Conservation (phyloP, 1,140 invertebrate genomes). For the Gerris buenoi region DNA sequence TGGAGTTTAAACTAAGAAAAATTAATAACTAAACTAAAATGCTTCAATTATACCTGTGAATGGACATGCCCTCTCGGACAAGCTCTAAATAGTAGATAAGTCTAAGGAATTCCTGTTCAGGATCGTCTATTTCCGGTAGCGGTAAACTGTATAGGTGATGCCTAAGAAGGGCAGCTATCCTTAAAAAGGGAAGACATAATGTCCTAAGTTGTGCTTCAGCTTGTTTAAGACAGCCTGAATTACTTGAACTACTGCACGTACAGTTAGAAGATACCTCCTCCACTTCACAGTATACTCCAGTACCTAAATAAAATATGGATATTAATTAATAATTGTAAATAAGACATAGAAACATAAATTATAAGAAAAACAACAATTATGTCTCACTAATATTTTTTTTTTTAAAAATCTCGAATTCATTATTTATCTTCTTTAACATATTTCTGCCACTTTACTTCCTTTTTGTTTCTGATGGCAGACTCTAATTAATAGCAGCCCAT, state of each 20-base stretch:
- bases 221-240: neutral
- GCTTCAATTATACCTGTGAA: conserved; percentile 3
- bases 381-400: too few species aligned
- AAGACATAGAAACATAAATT: too few species aligned
- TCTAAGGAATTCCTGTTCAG: conserved; percentile 51
- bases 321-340: too few species aligned
- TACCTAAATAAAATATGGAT: neutral
- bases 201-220: conserved; percentile 36
- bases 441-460: too few species aligned
- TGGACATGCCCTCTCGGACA: conserved; percentile 43
- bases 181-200: conserved; percentile 65
- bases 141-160: conserved; percentile 71
- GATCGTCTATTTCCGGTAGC: conserved; percentile 47
- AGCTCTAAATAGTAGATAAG: conserved; percentile 61
- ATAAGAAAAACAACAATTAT: too few species aligned
- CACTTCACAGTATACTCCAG: neutral
- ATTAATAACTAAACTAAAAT: too few species aligned
- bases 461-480: too few species aligned
- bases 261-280: neutral
- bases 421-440: too few species aligned
- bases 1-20: too few species aligned
- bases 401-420: too few species aligned
- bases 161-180: conserved; percentile 64
- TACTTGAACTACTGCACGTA: neutral
- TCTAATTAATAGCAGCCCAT: too few species aligned